These are phyloP conservation scores for Perca schrenkii DNA, from an alignment of 2,113 vertebrate species.

Conservation along the genomic window DNA sequence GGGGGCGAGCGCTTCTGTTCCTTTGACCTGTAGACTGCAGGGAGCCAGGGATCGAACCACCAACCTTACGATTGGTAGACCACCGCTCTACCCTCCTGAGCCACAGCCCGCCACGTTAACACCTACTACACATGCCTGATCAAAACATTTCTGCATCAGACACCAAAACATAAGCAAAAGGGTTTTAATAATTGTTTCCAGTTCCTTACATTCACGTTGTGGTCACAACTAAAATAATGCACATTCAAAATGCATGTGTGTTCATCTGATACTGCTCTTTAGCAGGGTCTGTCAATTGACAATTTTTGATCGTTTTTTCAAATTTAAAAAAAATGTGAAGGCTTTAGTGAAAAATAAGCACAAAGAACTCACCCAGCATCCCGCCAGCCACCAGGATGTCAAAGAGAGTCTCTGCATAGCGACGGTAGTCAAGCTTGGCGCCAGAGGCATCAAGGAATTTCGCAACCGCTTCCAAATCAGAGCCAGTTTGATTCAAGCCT, in stretches of 20 bases:
- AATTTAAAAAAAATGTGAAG: no score
- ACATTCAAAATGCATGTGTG: neutral
- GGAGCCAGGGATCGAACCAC: no score
- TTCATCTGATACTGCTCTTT: no score
- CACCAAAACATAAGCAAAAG: neutral
- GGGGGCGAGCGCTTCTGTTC: no score
- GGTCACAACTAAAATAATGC: neutral
- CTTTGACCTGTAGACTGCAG: no score
- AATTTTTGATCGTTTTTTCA: no score
- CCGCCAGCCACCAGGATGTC: constrained; percentile 99
- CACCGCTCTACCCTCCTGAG: no score
- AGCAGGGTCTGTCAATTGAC: no score
- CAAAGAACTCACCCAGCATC: constrained; percentile 93
- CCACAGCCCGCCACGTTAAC: neutral
- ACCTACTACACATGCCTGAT: neutral
- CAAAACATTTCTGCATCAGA: neutral
- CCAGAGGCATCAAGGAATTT: constrained; percentile 99
- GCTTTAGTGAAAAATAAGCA: neutral
- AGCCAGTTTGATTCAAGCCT: constrained; percentile 99
- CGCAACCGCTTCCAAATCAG: constrained; percentile 98
- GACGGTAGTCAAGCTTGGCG: constrained; percentile 99
- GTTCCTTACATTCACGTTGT: no score
- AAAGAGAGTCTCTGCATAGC: constrained; percentile 99
- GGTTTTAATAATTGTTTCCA: neutral
- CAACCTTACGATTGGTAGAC: no score